A percentile compares a stretch with the other conserved stretches of the same genome.
Conservation (phyloP, 2,888 invertebrate species). For the Bembecia ichneumoniformis region DNA sequence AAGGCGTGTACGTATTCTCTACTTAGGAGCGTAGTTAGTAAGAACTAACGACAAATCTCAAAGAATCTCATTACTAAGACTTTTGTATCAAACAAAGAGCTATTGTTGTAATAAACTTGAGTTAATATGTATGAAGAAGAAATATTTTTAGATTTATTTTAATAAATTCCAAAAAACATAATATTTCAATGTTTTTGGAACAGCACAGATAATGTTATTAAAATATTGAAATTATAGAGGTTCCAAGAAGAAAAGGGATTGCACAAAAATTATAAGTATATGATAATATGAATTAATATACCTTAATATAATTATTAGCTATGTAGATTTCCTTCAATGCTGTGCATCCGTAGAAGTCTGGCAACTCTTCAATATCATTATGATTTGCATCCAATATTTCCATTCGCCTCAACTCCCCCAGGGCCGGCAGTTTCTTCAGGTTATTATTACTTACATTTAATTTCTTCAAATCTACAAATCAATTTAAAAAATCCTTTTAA, state of each 20-base stretch:
- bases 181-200: too few relatives aligned
- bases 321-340: constrained; percentile 85
- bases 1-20: too few relatives aligned
- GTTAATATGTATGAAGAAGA: too few relatives aligned
- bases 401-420: constrained; percentile 82
- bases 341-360: constrained; percentile 83
- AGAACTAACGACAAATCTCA: too few relatives aligned
- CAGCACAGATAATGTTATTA: too few relatives aligned
- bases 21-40: too few relatives aligned
- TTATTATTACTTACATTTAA: constrained; percentile 83
- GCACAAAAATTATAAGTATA: background rate
- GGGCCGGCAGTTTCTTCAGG: constrained; percentile 75
- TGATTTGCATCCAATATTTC: constrained; percentile 84
- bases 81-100: too few relatives aligned
- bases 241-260: background rate
- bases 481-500: background rate
- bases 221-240: too few relatives aligned
- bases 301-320: constrained; percentile 86
- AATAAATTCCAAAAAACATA: too few relatives aligned
- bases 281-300: constrained; percentile 31
- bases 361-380: constrained; percentile 83
- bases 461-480: constrained; percentile 75
- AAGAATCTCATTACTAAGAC: too few relatives aligned
- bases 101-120: too few relatives aligned
- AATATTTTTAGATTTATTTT: too few relatives aligned